Conservation (phyloP, 2,888 invertebrate species). For the Pollenia amentaria region DNA sequence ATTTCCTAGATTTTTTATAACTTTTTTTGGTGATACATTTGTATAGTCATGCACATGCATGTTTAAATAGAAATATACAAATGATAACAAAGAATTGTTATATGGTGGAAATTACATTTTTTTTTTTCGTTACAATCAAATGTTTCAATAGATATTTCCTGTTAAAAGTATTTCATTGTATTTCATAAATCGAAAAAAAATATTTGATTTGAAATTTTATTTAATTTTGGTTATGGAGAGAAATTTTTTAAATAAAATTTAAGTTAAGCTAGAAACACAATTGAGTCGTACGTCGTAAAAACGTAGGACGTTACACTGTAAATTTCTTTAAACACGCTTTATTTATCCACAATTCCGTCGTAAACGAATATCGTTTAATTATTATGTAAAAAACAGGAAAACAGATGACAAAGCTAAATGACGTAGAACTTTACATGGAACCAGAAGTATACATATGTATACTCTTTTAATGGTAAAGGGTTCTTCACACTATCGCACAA, state of each 20-base stretch:
- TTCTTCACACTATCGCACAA: too few species aligned
- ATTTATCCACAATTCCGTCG: too few species aligned
- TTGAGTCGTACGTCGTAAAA: too few species aligned
- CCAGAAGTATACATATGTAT: too few species aligned
- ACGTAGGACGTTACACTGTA: too few species aligned
- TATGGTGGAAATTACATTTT: slow-evolving; percentile 61
- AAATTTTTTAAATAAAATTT: not conserved
- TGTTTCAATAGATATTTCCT: slow-evolving; percentile 50
- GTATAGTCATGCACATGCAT: not conserved
- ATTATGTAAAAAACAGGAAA: too few species aligned
- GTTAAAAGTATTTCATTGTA: slow-evolving; percentile 41
- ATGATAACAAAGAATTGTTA: slow-evolving; percentile 43
- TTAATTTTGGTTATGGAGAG: not conserved
- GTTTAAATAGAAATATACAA: not conserved
- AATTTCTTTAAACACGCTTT: too few species aligned
- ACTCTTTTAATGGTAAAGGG: too few species aligned
- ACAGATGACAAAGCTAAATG: too few species aligned
- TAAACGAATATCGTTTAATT: too few species aligned
- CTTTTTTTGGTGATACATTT: slow-evolving; percentile 6
- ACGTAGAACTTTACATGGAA: too few species aligned
- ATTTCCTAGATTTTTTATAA: slow-evolving; percentile 23
- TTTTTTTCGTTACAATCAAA: slow-evolving; percentile 63
- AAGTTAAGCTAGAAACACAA: not conserved
- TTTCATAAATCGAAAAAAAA: slow-evolving; percentile 38
- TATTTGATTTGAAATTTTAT: slow-evolving; percentile 23